Evolutionary conservation across 2,888 invertebrate genomes (phyloP).

Genomic region (Corythucha ciliata): DNA sequence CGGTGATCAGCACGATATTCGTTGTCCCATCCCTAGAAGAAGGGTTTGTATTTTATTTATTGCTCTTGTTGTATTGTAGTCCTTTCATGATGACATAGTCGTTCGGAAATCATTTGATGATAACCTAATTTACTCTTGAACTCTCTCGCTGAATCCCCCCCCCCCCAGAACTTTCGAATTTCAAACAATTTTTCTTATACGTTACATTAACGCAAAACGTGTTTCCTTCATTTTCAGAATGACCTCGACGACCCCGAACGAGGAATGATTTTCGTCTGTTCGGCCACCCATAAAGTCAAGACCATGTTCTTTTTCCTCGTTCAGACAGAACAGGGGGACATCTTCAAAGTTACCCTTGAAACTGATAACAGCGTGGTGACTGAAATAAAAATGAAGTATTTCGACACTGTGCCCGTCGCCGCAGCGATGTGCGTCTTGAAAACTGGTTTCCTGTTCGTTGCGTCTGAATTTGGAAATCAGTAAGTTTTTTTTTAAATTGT

Average conservation of each 20-base stretch:
- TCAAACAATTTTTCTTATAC: no score
- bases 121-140: no score
- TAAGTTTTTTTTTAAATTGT: slow-evolving; percentile 53
- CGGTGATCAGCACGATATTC: slow-evolving; percentile 97
- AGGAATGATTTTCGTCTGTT: slow-evolving; percentile 98
- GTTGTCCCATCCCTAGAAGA: slow-evolving; percentile 92
- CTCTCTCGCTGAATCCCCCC: background rate
- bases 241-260: slow-evolving; percentile 98
- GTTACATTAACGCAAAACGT: no score
- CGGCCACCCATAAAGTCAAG: slow-evolving; percentile 98
- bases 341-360: slow-evolving; percentile 94
- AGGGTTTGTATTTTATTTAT: slow-evolving; percentile 45
- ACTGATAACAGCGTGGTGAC: slow-evolving; percentile 97
- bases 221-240: slow-evolving; percentile 49
- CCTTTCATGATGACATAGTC: background rate
- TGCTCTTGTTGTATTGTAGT: background rate
- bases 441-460: slow-evolving; percentile 96
- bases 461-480: slow-evolving; percentile 99
- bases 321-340: slow-evolving; percentile 96
- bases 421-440: slow-evolving; percentile 95
- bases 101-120: no score
- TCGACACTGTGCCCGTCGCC: slow-evolving; percentile 97
- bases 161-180: no score
- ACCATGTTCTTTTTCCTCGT: slow-evolving; percentile 99
- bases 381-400: slow-evolving; percentile 97